Base-by-base conservation (phyloP, 1,140 invertebrate genomes). In the Laupala kohalensis region DNA sequence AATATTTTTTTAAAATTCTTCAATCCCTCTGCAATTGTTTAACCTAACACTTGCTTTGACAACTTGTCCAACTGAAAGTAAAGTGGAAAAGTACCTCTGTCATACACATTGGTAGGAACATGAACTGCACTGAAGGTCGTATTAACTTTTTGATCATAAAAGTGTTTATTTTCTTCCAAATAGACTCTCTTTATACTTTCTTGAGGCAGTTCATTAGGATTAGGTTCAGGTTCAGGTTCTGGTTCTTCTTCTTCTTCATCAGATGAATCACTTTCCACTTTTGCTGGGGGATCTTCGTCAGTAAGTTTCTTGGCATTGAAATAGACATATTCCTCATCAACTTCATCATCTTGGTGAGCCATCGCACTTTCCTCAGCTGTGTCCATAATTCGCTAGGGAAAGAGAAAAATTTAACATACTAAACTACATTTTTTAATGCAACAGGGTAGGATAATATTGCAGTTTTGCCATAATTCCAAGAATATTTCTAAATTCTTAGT, bases 61-160 rank as follows among this genome's bases (percentile, higher is more conserved):
- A n/a, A n/a, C n/a, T n/a, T n/a, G n/a, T n/a, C n/a, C n/a, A n/a
- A n/a, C n/a, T n/a, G n/a, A n/a, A n/a, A n/a, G n/a, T n/a, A 69
- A 28, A 2, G 6, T 2, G 25, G 3, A 23, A 67, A 15, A 19
- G 85, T 83, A 95, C 93, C 89, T 86, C 91, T 86, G 76, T 95
- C 92, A 79, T 92, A 98, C 63, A 98, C 95, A 81, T 97, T 97
- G 26, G 94, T 96, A 2, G 96, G 95, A 6, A 99, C 93, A 80
- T 98, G 96, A 5, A 98, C 92, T 37, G 94, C 91, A 76, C 93
- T 96, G 78, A 89, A 85, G 77, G 86, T 92, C 6, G 87, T 86
- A 79, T 96, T 97, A 4, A 97, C 92, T 13, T 86, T 82, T 25
- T 90, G 89, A 77, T 89, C 86, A 73, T 87, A 89, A 76, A 97